A percentile compares a stretch with the other conserved stretches of the same genome.
Conservation (phyloP, 2,888 invertebrate species). For the Apocheima hispidaria region DNA sequence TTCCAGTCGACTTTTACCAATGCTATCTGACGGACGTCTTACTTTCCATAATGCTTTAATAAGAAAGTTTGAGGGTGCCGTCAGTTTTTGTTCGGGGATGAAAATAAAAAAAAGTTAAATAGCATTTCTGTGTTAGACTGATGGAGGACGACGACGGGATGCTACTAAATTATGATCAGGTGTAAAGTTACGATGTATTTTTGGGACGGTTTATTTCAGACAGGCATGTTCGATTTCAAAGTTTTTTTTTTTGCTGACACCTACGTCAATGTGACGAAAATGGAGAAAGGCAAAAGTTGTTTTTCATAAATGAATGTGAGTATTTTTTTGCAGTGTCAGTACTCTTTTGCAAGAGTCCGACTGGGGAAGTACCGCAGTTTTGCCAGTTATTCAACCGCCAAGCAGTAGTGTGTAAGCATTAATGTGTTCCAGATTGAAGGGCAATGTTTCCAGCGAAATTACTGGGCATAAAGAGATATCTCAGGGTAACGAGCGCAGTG, state of each 20-base stretch:
- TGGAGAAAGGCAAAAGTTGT: background rate
- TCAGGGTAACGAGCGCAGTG: no score
- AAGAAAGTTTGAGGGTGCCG: slow-evolving; percentile 70
- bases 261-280: slow-evolving; percentile 9
- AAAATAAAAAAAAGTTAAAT: slow-evolving; percentile 62
- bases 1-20: slow-evolving; percentile 39
- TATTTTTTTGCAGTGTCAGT: no score
- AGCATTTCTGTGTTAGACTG: slow-evolving; percentile 56
- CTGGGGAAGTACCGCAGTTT: no score
- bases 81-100: slow-evolving; percentile 54
- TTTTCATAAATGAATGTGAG: background rate
- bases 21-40: slow-evolving; percentile 58
- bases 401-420: no score
- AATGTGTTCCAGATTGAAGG: no score
- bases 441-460: no score
- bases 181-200: slow-evolving; percentile 33
- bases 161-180: slow-evolving; percentile 44
- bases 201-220: slow-evolving; percentile 35
- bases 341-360: no score
- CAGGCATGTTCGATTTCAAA: slow-evolving; percentile 26
- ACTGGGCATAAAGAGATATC: no score
- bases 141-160: slow-evolving; percentile 45
- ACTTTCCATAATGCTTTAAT: slow-evolving; percentile 72
- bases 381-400: no score
- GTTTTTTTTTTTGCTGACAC: slow-evolving; percentile 6